Evolutionary conservation across 2,113 vertebrate species (phyloP), one percentile per base, ranked within the genome.

Genomic region (Arenaria interpres): DNA sequence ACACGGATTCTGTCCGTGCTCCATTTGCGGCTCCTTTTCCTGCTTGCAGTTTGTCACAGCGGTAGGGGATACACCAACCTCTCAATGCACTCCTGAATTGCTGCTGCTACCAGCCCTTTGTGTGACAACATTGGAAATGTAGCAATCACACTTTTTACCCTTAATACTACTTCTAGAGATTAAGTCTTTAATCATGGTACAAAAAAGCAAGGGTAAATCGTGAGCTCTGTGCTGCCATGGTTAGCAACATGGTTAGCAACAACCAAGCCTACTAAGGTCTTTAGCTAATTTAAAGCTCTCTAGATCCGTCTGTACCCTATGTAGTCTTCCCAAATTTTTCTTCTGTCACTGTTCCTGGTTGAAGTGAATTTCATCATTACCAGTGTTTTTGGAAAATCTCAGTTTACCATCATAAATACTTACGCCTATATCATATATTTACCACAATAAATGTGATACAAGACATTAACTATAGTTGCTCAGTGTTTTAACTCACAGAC

Each of bases 31-130:
- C 27, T 53, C 24, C 20, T 59, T 57, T 74, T 57, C 35, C 32
- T 4, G 1, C 21, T 51, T 57, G 62, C 33, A 27, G 23, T 10
- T 20, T 59, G 2, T 56, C 32, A 12, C 0, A 4, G 53, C 22
- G 71, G 66, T 67, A 28, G 35, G 8, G 30, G 56, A 19, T 23
- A 50, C 1, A 0, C 9, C 60, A 67, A 19, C 25, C 23, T 79
- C 53, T 74, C 22, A 21, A 3, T n/a, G 27, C 27, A n/a, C 14
- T 62, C 74, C 8, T 53, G 45, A 39, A 32, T 12, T 63, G 56
- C 35, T 88, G 67, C 60, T 80, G 25, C 85, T 79, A 17, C 45
- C 17, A 41, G 51, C 39, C 39, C 13, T 60, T n/a, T 35, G 27
- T n/a, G 41, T 60, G 50, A 20, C 43, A 81, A 18, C 33, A n/a